These are phyloP conservation scores for Aphelinus certus DNA, from an alignment of 1,140 invertebrate species.

Conservation along the genomic window DNA sequence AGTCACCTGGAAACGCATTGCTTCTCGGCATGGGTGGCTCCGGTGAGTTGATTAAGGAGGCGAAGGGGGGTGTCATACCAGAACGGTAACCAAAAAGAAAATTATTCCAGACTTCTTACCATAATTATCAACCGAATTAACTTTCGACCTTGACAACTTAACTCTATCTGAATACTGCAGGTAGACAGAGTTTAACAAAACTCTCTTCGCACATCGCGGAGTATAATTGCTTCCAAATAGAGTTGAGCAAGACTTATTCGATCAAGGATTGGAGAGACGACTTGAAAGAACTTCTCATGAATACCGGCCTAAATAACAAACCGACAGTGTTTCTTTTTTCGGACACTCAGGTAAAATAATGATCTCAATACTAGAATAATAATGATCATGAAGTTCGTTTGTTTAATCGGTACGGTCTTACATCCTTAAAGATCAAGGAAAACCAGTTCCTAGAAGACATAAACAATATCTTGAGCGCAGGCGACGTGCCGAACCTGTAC, in stretches of 20 bases:
- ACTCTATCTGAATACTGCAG: slow-evolving; percentile 48
- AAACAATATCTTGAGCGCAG: slow-evolving; percentile 76
- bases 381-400: neutral
- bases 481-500: slow-evolving; percentile 77
- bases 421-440: slow-evolving; percentile 67
- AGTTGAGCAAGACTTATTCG: slow-evolving; percentile 64
- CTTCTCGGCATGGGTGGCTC: slow-evolving; percentile 75
- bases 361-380: neutral
- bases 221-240: slow-evolving; percentile 70
- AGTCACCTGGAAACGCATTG: slow-evolving; percentile 70
- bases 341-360: slow-evolving; percentile 67
- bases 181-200: slow-evolving; percentile 73
- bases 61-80: too few relatives aligned
- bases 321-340: slow-evolving; percentile 76
- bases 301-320: slow-evolving; percentile 66
- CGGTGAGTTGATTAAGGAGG: slow-evolving; percentile 59
- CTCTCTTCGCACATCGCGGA: slow-evolving; percentile 72
- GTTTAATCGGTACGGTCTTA: neutral
- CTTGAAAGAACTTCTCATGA: slow-evolving; percentile 70
- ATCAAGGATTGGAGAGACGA: slow-evolving; percentile 73
- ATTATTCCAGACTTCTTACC: too few relatives aligned
- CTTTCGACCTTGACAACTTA: too few relatives aligned
- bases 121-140: too few relatives aligned
- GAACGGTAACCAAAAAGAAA: too few relatives aligned
- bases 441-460: slow-evolving; percentile 77